Evolutionary conservation across 2,888 invertebrate species (phyloP).

Genomic region (Adelphocoris suturalis): DNA sequence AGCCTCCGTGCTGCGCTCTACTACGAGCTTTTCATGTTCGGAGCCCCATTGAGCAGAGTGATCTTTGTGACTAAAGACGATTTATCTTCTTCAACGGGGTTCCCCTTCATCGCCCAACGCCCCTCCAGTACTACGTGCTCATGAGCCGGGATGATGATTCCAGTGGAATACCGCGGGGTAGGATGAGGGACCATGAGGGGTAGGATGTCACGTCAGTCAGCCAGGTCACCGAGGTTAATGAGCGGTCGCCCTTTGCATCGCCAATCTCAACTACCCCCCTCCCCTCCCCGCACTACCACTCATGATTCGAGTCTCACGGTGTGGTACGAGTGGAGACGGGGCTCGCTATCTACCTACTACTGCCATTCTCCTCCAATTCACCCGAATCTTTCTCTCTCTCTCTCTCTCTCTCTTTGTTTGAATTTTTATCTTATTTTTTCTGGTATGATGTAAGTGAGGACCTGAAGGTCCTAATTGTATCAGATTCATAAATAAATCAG

Average conservation of each 20-base stretch:
- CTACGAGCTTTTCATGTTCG: too few relatives aligned
- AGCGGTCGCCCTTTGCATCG: constrained; percentile 52
- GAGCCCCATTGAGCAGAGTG: not conserved
- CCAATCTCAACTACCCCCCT: constrained; percentile 33
- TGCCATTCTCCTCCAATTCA: not conserved
- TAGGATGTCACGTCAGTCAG: constrained; percentile 10
- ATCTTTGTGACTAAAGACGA: not conserved
- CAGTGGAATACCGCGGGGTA: not conserved
- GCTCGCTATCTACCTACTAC: too few relatives aligned
- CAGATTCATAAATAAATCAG: too few relatives aligned
- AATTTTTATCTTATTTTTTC: too few relatives aligned
- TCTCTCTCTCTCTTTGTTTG: not conserved
- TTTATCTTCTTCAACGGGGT: not conserved
- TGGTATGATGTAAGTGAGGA: too few relatives aligned
- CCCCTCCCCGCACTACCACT: not conserved
- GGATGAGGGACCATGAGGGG: not conserved
- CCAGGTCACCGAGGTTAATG: constrained; percentile 57
- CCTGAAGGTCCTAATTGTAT: too few relatives aligned
- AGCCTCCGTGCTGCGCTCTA: too few relatives aligned
- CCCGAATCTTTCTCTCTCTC: not conserved
- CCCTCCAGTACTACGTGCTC: not conserved
- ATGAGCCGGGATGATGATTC: not conserved
- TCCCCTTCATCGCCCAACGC: not conserved
- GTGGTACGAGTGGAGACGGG: too few relatives aligned
- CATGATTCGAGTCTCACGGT: too few relatives aligned